These are phyloP conservation scores for Synaphobranchus kaupii DNA, from an alignment of 2,797 vertebrate genomes.

Conservation along the genomic window DNA sequence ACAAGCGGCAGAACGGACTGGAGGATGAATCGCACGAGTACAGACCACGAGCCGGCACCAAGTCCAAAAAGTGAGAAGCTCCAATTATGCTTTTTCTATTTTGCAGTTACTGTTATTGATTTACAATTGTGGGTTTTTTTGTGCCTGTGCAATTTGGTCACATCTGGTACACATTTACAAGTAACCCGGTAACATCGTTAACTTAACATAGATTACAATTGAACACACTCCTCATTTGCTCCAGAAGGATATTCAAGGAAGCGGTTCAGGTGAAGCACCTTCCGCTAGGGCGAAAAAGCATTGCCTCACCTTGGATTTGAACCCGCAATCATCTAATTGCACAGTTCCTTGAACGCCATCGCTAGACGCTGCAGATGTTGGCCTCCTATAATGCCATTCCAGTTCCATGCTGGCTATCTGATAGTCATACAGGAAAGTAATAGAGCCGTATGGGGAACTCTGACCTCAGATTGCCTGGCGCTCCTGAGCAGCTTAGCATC, in stretches of 20 bases:
- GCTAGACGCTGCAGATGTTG: background rate
- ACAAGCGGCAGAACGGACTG: conserved; percentile 96
- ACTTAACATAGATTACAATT: background rate
- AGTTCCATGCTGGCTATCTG: background rate
- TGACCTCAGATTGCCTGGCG: background rate
- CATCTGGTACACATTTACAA: background rate
- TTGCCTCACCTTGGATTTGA: background rate
- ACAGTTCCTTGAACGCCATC: background rate
- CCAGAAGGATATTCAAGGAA: background rate
- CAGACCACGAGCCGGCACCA: conserved; percentile 93
- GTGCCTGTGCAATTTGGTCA: background rate
- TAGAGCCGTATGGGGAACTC: background rate
- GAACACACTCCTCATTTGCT: background rate
- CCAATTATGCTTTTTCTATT: background rate
- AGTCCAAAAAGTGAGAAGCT: conserved; percentile 89
- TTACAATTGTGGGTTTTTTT: no score
- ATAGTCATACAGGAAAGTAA: background rate
- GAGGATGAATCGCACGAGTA: conserved; percentile 99
- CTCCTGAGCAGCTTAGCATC: background rate
- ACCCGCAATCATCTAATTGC: background rate
- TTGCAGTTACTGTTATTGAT: background rate
- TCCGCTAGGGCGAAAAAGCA: background rate
- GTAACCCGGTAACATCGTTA: background rate
- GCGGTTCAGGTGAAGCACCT: background rate
- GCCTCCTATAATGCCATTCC: background rate